These are phyloP conservation scores for Gymnodraco acuticeps DNA, from an alignment of 2,797 vertebrate genomes.

Conservation along the genomic window DNA sequence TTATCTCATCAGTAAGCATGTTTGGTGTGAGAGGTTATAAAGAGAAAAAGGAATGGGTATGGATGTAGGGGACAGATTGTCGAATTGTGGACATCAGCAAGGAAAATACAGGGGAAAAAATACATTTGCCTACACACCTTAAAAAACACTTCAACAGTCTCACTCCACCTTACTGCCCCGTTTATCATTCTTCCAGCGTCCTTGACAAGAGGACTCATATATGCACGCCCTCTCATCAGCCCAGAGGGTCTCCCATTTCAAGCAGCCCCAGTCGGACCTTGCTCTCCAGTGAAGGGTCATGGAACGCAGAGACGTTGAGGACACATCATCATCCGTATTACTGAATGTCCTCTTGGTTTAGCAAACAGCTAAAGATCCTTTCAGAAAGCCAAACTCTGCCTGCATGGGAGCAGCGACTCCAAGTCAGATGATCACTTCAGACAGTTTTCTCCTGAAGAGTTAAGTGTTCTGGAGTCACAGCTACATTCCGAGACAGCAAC, in stretches of 20 bases:
- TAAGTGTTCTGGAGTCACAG: slow-evolving; percentile 29
- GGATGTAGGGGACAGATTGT: slow-evolving; percentile 7
- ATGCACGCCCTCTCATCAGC: slow-evolving; percentile 35
- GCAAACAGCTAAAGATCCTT: slow-evolving; percentile 23
- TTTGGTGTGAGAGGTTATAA: slow-evolving; percentile 31
- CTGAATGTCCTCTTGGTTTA: slow-evolving; percentile 19
- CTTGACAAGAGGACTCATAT: slow-evolving; percentile 50
- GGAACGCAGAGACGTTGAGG: slow-evolving; percentile 19
- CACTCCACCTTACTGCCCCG: neutral
- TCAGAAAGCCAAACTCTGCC: neutral
- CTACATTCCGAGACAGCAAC: slow-evolving; percentile 32
- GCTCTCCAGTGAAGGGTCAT: slow-evolving; percentile 18
- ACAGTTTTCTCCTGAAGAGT: slow-evolving; percentile 25
- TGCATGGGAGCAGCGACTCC: slow-evolving; percentile 18
- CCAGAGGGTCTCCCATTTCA: slow-evolving; percentile 71
- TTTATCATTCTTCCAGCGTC: slow-evolving; percentile 31
- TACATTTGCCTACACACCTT: slow-evolving; percentile 18
- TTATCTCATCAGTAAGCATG: slow-evolving; percentile 53
- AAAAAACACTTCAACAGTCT: slow-evolving; percentile 24
- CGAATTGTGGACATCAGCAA: slow-evolving; percentile 51
- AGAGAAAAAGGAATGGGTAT: neutral
- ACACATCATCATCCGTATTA: slow-evolving; percentile 5
- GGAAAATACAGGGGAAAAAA: slow-evolving; percentile 53
- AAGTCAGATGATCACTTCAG: slow-evolving; percentile 34
- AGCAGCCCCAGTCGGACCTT: slow-evolving; percentile 9